Conservation (phyloP, 30 jellyfish, hydroid and myxozoan genomes). For the Clytia hemisphaerica region DNA sequence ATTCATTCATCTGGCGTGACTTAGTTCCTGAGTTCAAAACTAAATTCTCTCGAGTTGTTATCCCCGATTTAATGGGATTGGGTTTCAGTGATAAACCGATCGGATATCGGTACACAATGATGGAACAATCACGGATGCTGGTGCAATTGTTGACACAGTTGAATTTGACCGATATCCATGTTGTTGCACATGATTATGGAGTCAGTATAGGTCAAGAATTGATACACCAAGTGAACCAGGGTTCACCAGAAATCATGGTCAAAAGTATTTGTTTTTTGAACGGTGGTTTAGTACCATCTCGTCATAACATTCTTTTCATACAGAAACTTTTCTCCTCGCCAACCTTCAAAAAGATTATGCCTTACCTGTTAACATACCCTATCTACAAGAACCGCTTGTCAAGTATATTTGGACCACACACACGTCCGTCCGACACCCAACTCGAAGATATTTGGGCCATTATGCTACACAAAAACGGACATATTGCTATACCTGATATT, state of each 20-base stretch:
- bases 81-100: slow-evolving; percentile 1
- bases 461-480: slow-evolving; percentile 62
- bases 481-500: slow-evolving; percentile 34
- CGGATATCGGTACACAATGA: neutral
- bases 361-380: too few species aligned
- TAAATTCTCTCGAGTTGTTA: neutral
- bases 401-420: slow-evolving; percentile 57
- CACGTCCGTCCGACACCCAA: slow-evolving; percentile 46
- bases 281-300: too few species aligned
- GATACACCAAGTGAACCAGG: too few species aligned
- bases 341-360: too few species aligned
- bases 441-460: slow-evolving; percentile 65
- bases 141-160: neutral
- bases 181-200: slow-evolving; percentile 1
- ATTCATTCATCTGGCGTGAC: neutral
- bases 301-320: too few species aligned
- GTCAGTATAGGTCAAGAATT: too few species aligned
- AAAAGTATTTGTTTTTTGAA: too few species aligned
- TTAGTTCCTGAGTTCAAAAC: neutral
- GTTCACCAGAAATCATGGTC: too few species aligned
- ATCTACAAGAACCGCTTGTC: too few species aligned
- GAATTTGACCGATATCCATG: neutral
- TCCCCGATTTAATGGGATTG: neutral
- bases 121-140: slow-evolving; percentile 2
- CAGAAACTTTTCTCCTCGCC: too few species aligned